phyloP scores from a whole-genome alignment of 2,888 invertebrate genomes.

The Strigamia crassipes region DNA sequence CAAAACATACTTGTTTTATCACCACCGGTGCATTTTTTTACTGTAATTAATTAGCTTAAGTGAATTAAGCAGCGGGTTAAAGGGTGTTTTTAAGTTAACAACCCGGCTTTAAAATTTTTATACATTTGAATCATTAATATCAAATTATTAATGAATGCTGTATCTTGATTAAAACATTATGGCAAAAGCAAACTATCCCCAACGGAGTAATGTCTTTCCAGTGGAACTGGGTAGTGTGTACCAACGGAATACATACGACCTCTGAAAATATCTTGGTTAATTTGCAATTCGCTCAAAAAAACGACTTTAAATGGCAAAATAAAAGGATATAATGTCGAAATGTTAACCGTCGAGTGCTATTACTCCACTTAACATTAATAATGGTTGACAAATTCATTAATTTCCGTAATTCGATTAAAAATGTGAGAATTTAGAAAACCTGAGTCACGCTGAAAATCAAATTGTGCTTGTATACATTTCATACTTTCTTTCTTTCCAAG shows the following conservation, averaged over 20 bases:
- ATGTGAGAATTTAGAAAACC: no score
- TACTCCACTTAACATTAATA: no score
- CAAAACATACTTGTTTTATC: background rate
- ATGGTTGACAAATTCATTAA: no score
- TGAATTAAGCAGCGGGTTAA: background rate
- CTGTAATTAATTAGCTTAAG: background rate
- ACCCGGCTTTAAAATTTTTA: background rate
- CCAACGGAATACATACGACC: no score
- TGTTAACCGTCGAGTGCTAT: no score
- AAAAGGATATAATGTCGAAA: no score
- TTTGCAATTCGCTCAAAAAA: no score
- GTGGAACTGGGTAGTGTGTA: background rate
- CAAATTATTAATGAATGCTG: background rate
- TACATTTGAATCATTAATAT: background rate
- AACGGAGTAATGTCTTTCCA: background rate
- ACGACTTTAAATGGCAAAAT: no score
- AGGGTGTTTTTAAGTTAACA: background rate
- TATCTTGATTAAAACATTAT: conserved; percentile 24
- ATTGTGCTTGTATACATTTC: background rate
- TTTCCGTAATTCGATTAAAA: no score
- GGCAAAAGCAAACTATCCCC: background rate
- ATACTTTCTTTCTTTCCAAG: background rate
- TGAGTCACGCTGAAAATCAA: background rate
- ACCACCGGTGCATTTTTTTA: background rate
- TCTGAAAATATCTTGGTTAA: no score